phyloP scores from a whole-genome alignment of 2,113 vertebrate genomes.

The Tetrao urogallus region DNA sequence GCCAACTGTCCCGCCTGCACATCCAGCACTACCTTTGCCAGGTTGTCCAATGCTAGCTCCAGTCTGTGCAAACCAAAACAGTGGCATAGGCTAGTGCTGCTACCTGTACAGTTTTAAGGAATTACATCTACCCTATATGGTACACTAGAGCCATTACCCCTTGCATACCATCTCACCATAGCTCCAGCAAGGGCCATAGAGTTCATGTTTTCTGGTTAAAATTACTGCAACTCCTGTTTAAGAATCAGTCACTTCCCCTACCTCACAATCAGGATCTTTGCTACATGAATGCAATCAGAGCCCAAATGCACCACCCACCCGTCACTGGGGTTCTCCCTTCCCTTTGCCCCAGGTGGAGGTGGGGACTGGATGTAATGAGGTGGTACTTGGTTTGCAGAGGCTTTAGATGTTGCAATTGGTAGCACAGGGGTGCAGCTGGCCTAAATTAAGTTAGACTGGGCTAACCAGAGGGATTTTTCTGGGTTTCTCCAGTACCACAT shows the following conservation, averaged over 20 bases:
- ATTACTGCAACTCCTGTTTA: background rate
- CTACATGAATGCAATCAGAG: background rate
- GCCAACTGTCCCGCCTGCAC: conserved; percentile 5
- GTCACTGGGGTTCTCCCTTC: background rate
- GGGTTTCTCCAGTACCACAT: conserved; percentile 15
- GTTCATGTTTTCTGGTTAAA: background rate
- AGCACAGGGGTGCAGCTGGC: background rate
- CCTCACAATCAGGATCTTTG: background rate
- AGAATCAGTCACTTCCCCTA: background rate
- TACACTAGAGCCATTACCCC: background rate
- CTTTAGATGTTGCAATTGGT: background rate
- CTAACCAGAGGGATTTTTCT: conserved; percentile 21
- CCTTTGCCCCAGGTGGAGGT: background rate
- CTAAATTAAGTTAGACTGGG: background rate
- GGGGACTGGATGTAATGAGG: background rate
- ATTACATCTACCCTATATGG: background rate
- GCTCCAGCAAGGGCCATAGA: background rate
- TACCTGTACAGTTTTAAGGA: background rate
- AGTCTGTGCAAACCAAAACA: background rate
- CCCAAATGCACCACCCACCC: background rate
- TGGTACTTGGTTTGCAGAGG: background rate
- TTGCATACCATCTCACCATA: background rate
- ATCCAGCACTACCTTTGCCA: background rate
- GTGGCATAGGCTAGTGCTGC: background rate
- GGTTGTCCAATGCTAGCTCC: background rate